These are phyloP conservation scores for Drosophila bipectinata DNA, from an alignment of 1,140 invertebrate genomes.

Conservation along the genomic window DNA sequence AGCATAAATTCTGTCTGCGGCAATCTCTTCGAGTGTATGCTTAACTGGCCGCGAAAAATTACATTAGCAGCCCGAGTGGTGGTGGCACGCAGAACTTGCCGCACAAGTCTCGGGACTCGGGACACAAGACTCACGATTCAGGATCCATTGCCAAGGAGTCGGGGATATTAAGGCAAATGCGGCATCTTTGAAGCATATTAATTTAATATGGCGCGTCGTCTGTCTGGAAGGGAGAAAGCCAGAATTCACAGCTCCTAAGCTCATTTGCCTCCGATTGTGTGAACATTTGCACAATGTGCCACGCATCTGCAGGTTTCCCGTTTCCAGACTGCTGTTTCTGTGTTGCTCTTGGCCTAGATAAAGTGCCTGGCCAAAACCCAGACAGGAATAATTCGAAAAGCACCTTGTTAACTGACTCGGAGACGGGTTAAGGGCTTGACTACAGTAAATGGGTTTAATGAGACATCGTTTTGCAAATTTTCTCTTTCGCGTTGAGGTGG, in stretches of 20 bases:
- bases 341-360: slow-evolving; percentile 33
- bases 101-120: neutral
- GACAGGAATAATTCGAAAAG: neutral
- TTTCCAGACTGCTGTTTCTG: neutral
- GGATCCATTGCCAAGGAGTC: neutral
- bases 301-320: slow-evolving; percentile 2
- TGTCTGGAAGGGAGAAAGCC: slow-evolving; percentile 11
- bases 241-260: slow-evolving; percentile 31
- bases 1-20: slow-evolving; percentile 67
- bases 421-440: slow-evolving; percentile 45
- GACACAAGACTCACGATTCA: neutral
- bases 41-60: slow-evolving; percentile 53
- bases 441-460: slow-evolving; percentile 30
- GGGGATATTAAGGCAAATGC: slow-evolving; percentile 10
- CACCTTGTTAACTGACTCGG: slow-evolving; percentile 5
- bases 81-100: neutral
- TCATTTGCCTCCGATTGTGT: slow-evolving; percentile 70
- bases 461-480: slow-evolving; percentile 30
- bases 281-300: slow-evolving; percentile 57
- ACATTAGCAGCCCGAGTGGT: slow-evolving; percentile 47
- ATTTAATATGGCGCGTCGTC: slow-evolving; percentile 47
- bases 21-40: slow-evolving; percentile 37
- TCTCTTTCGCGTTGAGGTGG: neutral
- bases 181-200: slow-evolving; percentile 60
- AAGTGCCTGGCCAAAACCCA: slow-evolving; percentile 19